Evolutionary conservation across 92 coral and sea anemone species (phyloP), one percentile per base, ranked within the genome.

Genomic region (Ricordea florida): DNA sequence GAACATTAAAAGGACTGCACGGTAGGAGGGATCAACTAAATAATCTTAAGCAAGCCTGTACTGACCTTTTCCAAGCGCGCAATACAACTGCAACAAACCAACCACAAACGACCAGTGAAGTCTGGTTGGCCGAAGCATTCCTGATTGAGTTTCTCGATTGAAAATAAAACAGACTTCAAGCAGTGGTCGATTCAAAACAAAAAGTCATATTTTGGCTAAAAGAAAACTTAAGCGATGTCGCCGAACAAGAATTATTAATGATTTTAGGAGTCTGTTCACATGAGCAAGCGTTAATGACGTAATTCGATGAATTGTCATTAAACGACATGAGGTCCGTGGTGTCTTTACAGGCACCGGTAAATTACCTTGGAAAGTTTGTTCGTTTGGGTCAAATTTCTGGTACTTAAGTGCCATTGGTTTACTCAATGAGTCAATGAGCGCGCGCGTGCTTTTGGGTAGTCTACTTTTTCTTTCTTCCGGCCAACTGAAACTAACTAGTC

Each of bases 231-330:
- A 38, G 55, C 77, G 29, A 69, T 37, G 32, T 31, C 17, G 33
- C 21, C 21, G 37, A 11, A 17, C 42, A 52, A 5, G 22, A 70
- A 15, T 50, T 49, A 50, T 26, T 52, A 17, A 70, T 70, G 52
- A 70, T 51, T 53, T 70, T 40, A 38, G 53, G 51, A 9, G 53
- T 38, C 28, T 55, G 11, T 69, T 53, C 59, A 21, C 65, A 18
- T 55, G 65, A 70, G 26, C 53, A 36, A 10, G 64, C 65, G 28
- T 55, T 55, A 40, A 70, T 70, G 77, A 70, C 53, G 77, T 70
- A 70, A 70, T 70, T 70, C 29, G 56, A 7, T 1, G 35, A 36
- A 27, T 16, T 36, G 76, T 52, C 77, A 70, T 17, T 2, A 15
- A 28, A 0, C 41, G 41, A 13, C 77, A 53, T 63, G 65, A 20